Percentiles rank a stretch among this genome's conserved stretches.
Evolutionary conservation across 2,888 invertebrate species (phyloP).

Genomic region (Perdita meconis): DNA sequence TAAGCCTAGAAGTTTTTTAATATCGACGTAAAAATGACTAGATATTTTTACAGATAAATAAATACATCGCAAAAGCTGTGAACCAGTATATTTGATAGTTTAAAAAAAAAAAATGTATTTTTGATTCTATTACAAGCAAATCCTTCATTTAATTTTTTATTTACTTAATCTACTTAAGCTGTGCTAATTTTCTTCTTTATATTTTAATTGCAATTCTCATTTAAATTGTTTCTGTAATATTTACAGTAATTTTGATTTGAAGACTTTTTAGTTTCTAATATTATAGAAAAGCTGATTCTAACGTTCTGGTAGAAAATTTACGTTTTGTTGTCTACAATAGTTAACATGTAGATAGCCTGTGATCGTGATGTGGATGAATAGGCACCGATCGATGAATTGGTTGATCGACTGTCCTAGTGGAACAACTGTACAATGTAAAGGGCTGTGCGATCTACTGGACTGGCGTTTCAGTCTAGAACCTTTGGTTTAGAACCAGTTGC

Average conservation of each 20-base stretch:
- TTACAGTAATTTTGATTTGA: not conserved
- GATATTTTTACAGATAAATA: no score
- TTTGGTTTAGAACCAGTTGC: not conserved
- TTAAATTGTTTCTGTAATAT: no score
- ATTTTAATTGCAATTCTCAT: no score
- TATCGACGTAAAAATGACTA: no score
- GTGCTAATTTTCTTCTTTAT: no score
- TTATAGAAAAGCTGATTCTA: not conserved
- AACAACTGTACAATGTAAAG: slow-evolving; percentile 14
- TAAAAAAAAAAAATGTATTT: no score
- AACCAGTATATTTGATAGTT: no score
- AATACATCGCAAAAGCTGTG: no score
- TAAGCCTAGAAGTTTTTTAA: no score
- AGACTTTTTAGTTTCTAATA: not conserved
- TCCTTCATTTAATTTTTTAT: no score
- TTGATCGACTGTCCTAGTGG: slow-evolving; percentile 7
- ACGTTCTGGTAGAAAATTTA: not conserved
- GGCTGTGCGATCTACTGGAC: not conserved
- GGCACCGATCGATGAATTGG: slow-evolving; percentile 19
- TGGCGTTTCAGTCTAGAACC: not conserved
- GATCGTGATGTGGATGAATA: slow-evolving; percentile 27
- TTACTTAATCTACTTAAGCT: no score
- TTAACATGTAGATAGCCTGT: slow-evolving; percentile 17
- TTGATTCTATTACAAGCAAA: no score
- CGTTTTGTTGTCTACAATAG: slow-evolving; percentile 12